phyloP scores from a whole-genome alignment of 2,888 invertebrate species.

The Brachyopa scutellaris region DNA sequence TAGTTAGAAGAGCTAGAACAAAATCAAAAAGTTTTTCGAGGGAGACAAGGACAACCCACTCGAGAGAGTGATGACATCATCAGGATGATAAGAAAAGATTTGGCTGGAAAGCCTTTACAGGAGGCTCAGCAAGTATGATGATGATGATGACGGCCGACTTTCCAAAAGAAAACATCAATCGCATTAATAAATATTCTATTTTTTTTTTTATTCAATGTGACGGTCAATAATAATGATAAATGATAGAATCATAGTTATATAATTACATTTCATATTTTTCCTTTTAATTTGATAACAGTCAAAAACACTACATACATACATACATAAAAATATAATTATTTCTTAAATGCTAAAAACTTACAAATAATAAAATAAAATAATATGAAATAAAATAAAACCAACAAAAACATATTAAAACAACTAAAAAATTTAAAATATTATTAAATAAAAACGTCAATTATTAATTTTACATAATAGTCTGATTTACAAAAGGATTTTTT shows the following conservation, averaged over 20 bases:
- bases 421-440: conserved; percentile 1
- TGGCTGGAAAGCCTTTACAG: too few species aligned
- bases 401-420: conserved; percentile 49
- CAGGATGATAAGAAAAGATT: too few species aligned
- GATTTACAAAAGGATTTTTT: background rate
- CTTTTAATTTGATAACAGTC: conserved; percentile 64
- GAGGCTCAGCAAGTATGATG: too few species aligned
- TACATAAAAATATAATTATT: conserved; percentile 67
- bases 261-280: conserved; percentile 37
- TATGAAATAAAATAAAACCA: conserved; percentile 38
- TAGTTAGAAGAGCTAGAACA: too few species aligned
- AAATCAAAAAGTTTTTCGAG: too few species aligned
- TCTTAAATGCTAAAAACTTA: conserved; percentile 48
- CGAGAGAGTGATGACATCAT: too few species aligned
- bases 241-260: conserved; percentile 51
- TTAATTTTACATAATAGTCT: conserved; percentile 1
- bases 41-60: too few species aligned
- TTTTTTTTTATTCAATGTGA: conserved; percentile 48
- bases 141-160: too few species aligned
- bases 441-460: conserved; percentile 18
- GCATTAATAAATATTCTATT: conserved; percentile 69
- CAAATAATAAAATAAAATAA: conserved; percentile 10
- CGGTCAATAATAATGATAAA: conserved; percentile 42
- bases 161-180: conserved; percentile 17
- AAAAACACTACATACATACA: conserved; percentile 70